A percentile compares a stretch with the other conserved stretches of the same genome.
These are phyloP conservation scores for Uropetala carovei DNA, from an alignment of 2,888 invertebrate genomes.

Conservation along the genomic window DNA sequence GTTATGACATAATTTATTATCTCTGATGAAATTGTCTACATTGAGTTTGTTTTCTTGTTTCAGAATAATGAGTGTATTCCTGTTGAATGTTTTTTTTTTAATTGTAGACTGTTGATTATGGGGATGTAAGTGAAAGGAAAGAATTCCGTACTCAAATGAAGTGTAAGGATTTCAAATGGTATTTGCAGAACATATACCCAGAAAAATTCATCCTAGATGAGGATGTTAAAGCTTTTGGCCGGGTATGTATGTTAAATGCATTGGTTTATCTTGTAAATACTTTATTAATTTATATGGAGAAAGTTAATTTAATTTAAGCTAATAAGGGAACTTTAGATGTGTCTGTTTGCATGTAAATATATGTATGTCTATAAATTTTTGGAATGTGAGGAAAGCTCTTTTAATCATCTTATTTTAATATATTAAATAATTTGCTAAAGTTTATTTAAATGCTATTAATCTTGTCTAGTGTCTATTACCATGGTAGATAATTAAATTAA, in stretches of 20 bases:
- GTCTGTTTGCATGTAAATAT: neutral
- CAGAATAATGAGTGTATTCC: neutral
- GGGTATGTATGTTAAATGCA: slow-evolving; percentile 75
- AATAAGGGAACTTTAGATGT: neutral
- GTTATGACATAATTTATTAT: too few relatives aligned
- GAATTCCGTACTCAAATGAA: slow-evolving; percentile 87
- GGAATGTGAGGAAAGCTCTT: too few relatives aligned
- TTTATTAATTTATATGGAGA: neutral
- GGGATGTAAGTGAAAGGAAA: slow-evolving; percentile 89
- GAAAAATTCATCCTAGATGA: slow-evolving; percentile 94
- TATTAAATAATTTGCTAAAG: too few relatives aligned
- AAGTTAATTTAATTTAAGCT: too few relatives aligned
- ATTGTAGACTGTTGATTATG: slow-evolving; percentile 78
- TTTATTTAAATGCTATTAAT: too few relatives aligned
- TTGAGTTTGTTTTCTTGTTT: neutral
- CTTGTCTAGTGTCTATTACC: too few relatives aligned
- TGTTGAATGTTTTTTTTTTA: neutral
- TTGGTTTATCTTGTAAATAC: slow-evolving; percentile 58
- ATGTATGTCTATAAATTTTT: neutral
- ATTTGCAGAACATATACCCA: slow-evolving; percentile 90
- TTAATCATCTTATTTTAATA: too few relatives aligned
- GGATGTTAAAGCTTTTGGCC: slow-evolving; percentile 86
- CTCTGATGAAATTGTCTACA: too few relatives aligned
- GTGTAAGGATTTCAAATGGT: slow-evolving; percentile 96
- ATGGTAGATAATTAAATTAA: too few relatives aligned